Evolutionary conservation across 2,113 vertebrate genomes (phyloP).

Genomic region (Stictonetta naevosa): DNA sequence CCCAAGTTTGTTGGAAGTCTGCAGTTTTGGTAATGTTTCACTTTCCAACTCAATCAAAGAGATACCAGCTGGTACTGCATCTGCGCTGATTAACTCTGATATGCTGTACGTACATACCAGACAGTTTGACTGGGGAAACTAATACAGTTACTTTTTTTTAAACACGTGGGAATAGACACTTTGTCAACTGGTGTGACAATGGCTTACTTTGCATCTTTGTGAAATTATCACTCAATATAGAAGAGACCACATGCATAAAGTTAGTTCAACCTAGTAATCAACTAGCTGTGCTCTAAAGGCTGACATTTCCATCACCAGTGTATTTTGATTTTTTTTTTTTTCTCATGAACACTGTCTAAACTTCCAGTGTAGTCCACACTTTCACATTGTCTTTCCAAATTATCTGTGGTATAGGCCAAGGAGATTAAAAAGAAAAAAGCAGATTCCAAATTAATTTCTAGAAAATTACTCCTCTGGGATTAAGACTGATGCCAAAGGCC

Average conservation of each 20-base stretch:
- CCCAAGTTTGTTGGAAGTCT: not conserved
- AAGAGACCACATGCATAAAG: not conserved
- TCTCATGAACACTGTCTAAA: not conserved
- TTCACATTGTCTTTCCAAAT: not conserved
- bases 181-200: not conserved
- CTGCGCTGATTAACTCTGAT: not conserved
- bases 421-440: not conserved
- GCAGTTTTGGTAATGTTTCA: not conserved
- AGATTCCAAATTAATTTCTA: not conserved
- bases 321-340: not conserved
- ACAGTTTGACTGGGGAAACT: not conserved
- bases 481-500: not conserved
- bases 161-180: not conserved
- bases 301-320: not conserved
- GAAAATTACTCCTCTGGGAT: not conserved
- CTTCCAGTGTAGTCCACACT: not conserved
- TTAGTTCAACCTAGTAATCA: not conserved
- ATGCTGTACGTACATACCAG: rapidly evolving
- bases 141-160: not conserved
- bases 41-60: not conserved
- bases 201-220: not conserved
- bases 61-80: not conserved
- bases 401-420: not conserved
- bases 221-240: not conserved
- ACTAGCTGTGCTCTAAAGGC: not conserved